A percentile compares a stretch with the other conserved stretches of the same genome.
These are phyloP conservation scores for Apodemus speciosus DNA, from an alignment of 2,113 vertebrate genomes.

Conservation along the genomic window DNA sequence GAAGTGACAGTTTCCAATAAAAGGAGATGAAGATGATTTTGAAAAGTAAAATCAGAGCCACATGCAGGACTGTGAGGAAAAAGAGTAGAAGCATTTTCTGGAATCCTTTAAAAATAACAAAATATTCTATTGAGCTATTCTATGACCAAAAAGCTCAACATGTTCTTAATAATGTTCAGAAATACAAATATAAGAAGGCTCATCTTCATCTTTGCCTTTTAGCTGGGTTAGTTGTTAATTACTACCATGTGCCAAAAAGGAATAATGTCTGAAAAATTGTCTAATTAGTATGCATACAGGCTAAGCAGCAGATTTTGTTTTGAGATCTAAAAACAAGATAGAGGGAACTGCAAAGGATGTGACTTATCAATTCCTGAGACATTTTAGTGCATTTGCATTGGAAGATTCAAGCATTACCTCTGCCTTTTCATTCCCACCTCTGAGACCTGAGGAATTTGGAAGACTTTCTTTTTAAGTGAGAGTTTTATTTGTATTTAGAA, in stretches of 20 bases:
- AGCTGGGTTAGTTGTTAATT: slow-evolving; percentile 34
- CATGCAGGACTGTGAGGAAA: slow-evolving; percentile 8
- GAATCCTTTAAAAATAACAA: slow-evolving; percentile 48
- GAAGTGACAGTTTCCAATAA: slow-evolving; percentile 77
- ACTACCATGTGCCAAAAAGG: slow-evolving; percentile 34
- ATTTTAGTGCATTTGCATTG: slow-evolving; percentile 25
- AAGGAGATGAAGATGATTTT: slow-evolving; percentile 66
- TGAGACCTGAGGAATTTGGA: not conserved
- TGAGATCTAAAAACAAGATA: not conserved
- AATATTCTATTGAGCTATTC: slow-evolving; percentile 24
- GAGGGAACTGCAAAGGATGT: slow-evolving; percentile 12
- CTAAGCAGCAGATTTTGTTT: slow-evolving; percentile 46
- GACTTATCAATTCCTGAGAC: slow-evolving; percentile 24
- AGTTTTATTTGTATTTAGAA: not conserved
- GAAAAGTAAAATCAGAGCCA: slow-evolving; percentile 67
- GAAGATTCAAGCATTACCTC: not conserved
- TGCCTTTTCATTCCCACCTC: not conserved
- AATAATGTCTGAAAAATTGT: slow-evolving; percentile 14
- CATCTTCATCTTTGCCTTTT: not conserved
- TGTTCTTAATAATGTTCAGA: slow-evolving; percentile 11
- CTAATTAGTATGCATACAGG: not conserved
- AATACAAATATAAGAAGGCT: slow-evolving; percentile 22
- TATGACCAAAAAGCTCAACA: slow-evolving; percentile 20
- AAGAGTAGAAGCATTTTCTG: slow-evolving; percentile 18
- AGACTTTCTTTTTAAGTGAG: not conserved